Evolutionary conservation across 2,797 vertebrate species (phyloP).

Genomic region (Hydrolagus colliei): DNA sequence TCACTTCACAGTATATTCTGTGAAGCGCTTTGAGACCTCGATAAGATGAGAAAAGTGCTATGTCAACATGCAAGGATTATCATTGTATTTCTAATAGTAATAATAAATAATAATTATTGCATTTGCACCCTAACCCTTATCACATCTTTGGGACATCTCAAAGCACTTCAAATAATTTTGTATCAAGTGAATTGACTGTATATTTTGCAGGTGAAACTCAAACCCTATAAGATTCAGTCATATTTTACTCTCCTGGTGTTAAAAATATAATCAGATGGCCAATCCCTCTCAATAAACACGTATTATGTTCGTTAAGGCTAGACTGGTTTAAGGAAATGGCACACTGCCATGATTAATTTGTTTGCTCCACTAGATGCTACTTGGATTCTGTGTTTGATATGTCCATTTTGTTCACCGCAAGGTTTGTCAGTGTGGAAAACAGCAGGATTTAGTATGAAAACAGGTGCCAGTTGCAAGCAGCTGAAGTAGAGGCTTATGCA

Average conservation of each 20-base stretch:
- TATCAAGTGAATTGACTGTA: too few species aligned
- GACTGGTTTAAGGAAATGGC: neutral
- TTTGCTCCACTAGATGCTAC: neutral
- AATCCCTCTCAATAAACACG: too few species aligned
- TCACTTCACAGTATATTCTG: too few species aligned
- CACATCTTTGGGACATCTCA: too few species aligned
- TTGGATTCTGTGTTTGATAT: neutral
- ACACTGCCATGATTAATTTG: neutral
- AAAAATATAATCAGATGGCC: neutral
- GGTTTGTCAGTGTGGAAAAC: slow-evolving; percentile 3
- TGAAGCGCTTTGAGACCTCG: too few species aligned
- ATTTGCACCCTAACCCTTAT: too few species aligned
- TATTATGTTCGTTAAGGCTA: neutral
- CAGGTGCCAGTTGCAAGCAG: neutral
- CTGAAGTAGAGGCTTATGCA: neutral
- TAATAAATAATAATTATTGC: too few species aligned
- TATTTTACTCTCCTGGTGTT: neutral
- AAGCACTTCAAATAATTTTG: too few species aligned
- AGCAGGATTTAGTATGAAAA: neutral
- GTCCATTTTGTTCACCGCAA: neutral
- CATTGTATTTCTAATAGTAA: too few species aligned
- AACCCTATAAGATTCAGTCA: neutral
- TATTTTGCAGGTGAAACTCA: too few species aligned
- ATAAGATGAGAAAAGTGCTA: too few species aligned
- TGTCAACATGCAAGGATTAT: too few species aligned